Conservation (phyloP, 2,888 invertebrate genomes). For the Parelbella ahira region DNA sequence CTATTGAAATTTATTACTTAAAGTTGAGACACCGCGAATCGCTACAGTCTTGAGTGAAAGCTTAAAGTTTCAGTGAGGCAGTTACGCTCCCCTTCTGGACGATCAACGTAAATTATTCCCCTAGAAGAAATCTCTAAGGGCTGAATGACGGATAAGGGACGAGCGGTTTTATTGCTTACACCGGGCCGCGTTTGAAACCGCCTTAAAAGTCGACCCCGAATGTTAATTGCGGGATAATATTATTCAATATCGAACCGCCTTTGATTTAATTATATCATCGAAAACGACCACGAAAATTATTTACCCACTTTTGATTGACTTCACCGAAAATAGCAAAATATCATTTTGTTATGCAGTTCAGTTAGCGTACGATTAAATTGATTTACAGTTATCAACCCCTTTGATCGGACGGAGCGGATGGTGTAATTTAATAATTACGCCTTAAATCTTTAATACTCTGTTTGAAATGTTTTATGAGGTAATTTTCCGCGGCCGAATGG, state of each 20-base stretch:
- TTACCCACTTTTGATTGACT: constrained; percentile 53
- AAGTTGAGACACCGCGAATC: constrained; percentile 73
- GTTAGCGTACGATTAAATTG: constrained; percentile 12
- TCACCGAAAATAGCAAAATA: constrained; percentile 39
- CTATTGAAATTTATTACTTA: constrained; percentile 71
- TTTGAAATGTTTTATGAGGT: constrained; percentile 65
- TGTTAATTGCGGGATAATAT: constrained; percentile 74
- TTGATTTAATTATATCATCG: constrained; percentile 55
- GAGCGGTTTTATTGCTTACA: constrained; percentile 73
- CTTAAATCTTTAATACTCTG: constrained; percentile 34
- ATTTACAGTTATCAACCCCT: constrained; percentile 15
- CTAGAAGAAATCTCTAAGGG: constrained; percentile 78
- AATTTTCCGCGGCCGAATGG: constrained; percentile 66
- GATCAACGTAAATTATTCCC: constrained; percentile 80
- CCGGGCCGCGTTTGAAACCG: constrained; percentile 61
- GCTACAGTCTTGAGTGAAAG: constrained; percentile 72
- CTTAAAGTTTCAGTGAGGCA: constrained; percentile 79
- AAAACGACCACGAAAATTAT: constrained; percentile 41
- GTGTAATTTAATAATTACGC: constrained; percentile 23
- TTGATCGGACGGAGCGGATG: constrained; percentile 15
- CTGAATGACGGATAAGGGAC: constrained; percentile 79
- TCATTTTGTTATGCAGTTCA: constrained; percentile 6
- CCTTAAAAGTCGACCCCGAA: constrained; percentile 71
- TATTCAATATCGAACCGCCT: constrained; percentile 62
- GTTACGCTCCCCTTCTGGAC: constrained; percentile 75